Conservation (phyloP, 2,113 vertebrate species). For the Pachycephala philippinensis region DNA sequence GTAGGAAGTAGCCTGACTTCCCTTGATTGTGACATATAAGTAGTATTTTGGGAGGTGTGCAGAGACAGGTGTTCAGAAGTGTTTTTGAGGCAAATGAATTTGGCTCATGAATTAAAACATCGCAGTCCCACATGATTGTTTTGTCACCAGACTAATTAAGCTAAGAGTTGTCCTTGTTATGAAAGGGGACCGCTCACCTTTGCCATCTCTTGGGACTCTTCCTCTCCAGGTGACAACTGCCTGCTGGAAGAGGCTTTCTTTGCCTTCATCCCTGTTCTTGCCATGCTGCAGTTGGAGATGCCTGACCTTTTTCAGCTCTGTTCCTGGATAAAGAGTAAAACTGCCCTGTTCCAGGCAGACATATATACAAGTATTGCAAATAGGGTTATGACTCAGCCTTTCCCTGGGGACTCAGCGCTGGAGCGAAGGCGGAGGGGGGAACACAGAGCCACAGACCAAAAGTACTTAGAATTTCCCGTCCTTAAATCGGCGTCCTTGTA, state of each 20-base stretch:
- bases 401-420: not conserved
- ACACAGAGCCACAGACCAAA: not conserved
- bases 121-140: not conserved
- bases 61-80: not conserved
- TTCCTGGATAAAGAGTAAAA: conserved; percentile 16
- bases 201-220: not conserved
- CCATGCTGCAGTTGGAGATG: not conserved
- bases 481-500: not conserved
- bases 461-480: conserved; percentile 20
- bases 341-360: not conserved
- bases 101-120: not conserved
- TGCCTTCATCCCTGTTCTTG: not conserved
- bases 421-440: not conserved
- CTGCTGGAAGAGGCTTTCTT: not conserved
- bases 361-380: not conserved
- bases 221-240: not conserved
- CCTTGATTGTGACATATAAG: not conserved
- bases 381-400: conserved; percentile 53
- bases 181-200: not conserved
- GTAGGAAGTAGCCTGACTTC: not conserved
- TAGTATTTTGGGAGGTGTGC: not conserved
- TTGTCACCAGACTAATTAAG: not conserved
- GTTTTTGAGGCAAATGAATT: not conserved
- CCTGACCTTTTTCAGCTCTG: conserved; percentile 3
- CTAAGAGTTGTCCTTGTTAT: fast-evolving